Base-by-base conservation (phyloP, 2,797 vertebrate species). In the Betta splendens region DNA sequence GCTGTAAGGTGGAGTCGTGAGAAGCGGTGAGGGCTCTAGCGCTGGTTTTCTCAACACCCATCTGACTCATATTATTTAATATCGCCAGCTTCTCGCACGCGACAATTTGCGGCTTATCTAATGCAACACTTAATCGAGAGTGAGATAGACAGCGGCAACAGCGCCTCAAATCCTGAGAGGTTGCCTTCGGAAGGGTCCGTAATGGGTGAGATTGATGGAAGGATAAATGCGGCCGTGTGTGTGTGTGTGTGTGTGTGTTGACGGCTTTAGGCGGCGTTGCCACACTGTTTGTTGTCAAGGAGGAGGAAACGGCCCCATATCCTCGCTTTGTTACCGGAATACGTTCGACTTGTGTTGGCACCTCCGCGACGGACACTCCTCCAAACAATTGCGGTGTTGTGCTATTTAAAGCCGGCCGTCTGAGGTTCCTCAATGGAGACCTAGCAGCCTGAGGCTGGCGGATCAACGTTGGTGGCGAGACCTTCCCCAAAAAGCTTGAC, bases 1-100 rank as follows among this genome's bases (percentile, higher is more conserved):
- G 63, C 57, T 57, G 52, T 55, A 69, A 88, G 87, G 86, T 85
- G 85, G 89, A 86, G 87, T 68, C 83, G 64, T 88, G 88, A 86
- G 81, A 89, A 87, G 75, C 35, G 29, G 39, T 61, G 11, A 72
- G 72, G 55, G 29, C 73, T 78, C 63, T 17, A 49, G 75, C 67
- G 74, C 70, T 83, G 82, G 77, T 87, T 88, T 86, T 81, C 82
- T 76, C 84, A 85, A 87, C 85, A 88, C 78, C 84, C 81, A 64
- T 83, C 85, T 89, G 87, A 90, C 83, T 89, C 88, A 89, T 50
- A 70, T 79, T 81, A 78, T 86, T 87, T 77, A 72, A 80, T 70
- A 79, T 81, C 31, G 64, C 65, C 71, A 72, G 56, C 65, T 69
- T 66, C 74, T 79, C 64, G 72, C 64, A 63, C 69, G 70, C 33